Evolutionary conservation across 2,888 invertebrate species (phyloP), one percentile per base, ranked within the genome.

Genomic region (Galerucella pusilla): DNA sequence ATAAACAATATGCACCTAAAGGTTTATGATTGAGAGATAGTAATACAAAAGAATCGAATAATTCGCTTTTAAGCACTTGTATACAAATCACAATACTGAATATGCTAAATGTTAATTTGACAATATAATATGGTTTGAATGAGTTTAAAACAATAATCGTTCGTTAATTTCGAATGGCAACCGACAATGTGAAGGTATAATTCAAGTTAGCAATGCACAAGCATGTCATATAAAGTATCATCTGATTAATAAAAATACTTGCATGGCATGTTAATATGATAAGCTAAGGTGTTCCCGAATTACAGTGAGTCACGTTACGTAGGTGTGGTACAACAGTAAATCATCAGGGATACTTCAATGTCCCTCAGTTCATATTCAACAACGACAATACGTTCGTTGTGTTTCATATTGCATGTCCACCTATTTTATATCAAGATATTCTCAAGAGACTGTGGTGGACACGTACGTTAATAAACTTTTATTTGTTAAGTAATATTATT

Each of bases 261-360:
- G 71, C 71, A 71, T 68, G 57, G 71, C 75, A 75, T 75, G 75
- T 68, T 75, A 59, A 71, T 75, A 75, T 71, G 75, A 75, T 71
- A 68, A 75, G 64, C 69, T 35, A 68, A 75, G 75, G 75, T 75
- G 75, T 75, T 71, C 75, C 75, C 70, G 74, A 82, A 82, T 81
- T 81, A 76, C 75, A 76, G 77, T 77, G 77, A 81, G 82, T 82
- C 82, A 82, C 82, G 82, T 80, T 76, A 81, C 61, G 70, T 78
- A 80, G 81, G 82, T 77, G 81, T 76, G 81, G 81, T 80, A 75
- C 75, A 71, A 79, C 68, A 75, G 77, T 80, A 76, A 74, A 74
- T 76, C 81, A 78, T 78, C 76, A 74, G 81, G 79, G 77, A 80
- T 77, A 76, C 63, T 71, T 68, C 57, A 70, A 64, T 52, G 68